Evolutionary conservation across 2,888 invertebrate genomes (phyloP).

Genomic region (Marronus borbonicus): DNA sequence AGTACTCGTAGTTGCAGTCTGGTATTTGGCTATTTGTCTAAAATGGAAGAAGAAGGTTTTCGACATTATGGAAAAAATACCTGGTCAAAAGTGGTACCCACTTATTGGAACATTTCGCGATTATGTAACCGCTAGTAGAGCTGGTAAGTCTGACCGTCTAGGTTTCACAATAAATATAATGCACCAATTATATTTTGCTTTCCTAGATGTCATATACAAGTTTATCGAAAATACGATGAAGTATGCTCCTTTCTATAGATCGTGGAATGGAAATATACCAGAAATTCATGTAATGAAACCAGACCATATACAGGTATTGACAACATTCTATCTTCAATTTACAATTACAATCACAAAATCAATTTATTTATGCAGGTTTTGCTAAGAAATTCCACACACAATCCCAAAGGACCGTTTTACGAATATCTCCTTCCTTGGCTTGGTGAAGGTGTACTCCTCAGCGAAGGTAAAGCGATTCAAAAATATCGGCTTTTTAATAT

Average conservation of each 20-base stretch:
- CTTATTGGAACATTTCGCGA: slow-evolving; percentile 38
- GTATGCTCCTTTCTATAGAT: slow-evolving; percentile 57
- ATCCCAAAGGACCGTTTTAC: slow-evolving; percentile 35
- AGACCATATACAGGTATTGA: slow-evolving; percentile 57
- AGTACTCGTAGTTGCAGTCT: slow-evolving; percentile 17
- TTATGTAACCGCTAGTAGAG: slow-evolving; percentile 8
- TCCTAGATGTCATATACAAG: slow-evolving; percentile 15
- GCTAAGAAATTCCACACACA: slow-evolving; percentile 31
- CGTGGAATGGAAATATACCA: slow-evolving; percentile 58
- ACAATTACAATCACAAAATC: slow-evolving; percentile 52
- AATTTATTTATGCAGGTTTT: not conserved
- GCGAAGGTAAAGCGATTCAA: slow-evolving; percentile 15
- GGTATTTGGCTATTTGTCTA: slow-evolving; percentile 33
- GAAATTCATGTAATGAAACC: slow-evolving; percentile 59
- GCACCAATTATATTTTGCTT: not conserved
- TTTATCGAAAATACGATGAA: slow-evolving; percentile 7
- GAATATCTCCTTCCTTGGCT: slow-evolving; percentile 26
- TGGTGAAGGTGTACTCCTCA: slow-evolving; percentile 39
- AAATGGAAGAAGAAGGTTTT: slow-evolving; percentile 47
- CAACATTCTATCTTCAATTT: slow-evolving; percentile 47
- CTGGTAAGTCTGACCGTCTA: not conserved
- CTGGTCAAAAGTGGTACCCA: slow-evolving; percentile 43
- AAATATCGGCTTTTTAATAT: no score
- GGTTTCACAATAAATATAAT: not conserved
- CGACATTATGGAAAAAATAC: slow-evolving; percentile 41